phyloP scores from a whole-genome alignment of 2,797 vertebrate genomes.

The Coregonus sp. region DNA sequence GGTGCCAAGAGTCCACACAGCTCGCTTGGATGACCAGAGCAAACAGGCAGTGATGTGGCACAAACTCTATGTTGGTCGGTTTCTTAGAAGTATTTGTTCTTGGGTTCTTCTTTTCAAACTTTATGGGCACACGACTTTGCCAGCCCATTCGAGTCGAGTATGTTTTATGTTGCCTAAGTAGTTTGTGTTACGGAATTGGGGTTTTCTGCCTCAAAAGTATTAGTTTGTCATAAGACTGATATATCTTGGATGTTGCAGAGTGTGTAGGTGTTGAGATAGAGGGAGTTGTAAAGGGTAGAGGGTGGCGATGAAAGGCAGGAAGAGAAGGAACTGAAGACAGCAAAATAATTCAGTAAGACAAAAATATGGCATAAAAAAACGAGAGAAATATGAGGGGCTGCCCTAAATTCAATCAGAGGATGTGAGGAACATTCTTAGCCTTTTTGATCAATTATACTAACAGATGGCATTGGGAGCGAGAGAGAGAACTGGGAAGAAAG shows the following conservation, averaged over 20 bases:
- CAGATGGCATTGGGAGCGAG: slow-evolving; percentile 63
- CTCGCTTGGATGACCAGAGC: slow-evolving; percentile 24
- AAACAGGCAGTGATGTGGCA: slow-evolving; percentile 17
- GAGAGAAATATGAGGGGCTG: slow-evolving; percentile 40
- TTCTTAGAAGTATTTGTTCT: slow-evolving; percentile 7
- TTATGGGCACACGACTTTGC: slow-evolving; percentile 30
- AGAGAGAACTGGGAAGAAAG: slow-evolving; percentile 40
- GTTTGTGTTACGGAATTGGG: slow-evolving; percentile 24
- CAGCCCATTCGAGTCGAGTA: slow-evolving; percentile 11
- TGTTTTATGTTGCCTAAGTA: slow-evolving; percentile 5
- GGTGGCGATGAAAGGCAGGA: slow-evolving; percentile 46
- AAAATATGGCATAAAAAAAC: slow-evolving; percentile 24
- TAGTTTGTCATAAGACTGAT: slow-evolving; percentile 48
- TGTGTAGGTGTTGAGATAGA: slow-evolving; percentile 59
- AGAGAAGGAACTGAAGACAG: slow-evolving; percentile 34
- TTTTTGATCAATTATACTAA: slow-evolving; percentile 78
- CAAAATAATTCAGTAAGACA: slow-evolving; percentile 35
- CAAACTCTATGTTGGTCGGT: not conserved
- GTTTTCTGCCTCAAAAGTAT: slow-evolving; percentile 42
- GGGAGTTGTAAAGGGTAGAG: slow-evolving; percentile 41
- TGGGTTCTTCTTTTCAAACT: slow-evolving; percentile 19
- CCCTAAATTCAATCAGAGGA: slow-evolving; percentile 68
- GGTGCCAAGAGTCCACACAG: slow-evolving; percentile 29
- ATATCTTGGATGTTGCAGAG: slow-evolving; percentile 48
- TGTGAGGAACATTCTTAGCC: slow-evolving; percentile 61